Percentiles rank a stretch among this genome's conserved stretches.
Evolutionary conservation across 2,113 vertebrate genomes (phyloP).

Genomic region (Brachypodius melanocephalos): DNA sequence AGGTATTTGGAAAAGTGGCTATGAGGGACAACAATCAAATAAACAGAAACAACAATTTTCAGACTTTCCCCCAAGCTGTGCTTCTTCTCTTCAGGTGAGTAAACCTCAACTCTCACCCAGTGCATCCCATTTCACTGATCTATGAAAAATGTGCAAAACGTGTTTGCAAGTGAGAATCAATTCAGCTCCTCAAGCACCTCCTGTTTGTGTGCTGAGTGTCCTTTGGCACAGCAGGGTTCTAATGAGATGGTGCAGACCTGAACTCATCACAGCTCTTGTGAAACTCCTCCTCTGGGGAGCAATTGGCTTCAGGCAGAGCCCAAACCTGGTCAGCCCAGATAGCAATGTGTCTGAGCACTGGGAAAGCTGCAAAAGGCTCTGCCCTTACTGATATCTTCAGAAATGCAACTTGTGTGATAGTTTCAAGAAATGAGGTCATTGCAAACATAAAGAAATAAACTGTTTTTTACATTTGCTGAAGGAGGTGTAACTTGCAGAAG

Average conservation of each 20-base stretch:
- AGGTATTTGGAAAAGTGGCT: slow-evolving; percentile 98
- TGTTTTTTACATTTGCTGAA: not conserved
- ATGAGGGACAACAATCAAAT: slow-evolving; percentile 96
- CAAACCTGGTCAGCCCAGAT: not conserved
- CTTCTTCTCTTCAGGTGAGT: slow-evolving; percentile 93
- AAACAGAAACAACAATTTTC: slow-evolving; percentile 99
- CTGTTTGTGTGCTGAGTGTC: not conserved
- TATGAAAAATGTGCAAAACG: not conserved
- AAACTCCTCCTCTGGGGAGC: not conserved
- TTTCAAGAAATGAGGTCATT: not conserved
- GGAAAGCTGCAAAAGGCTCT: not conserved
- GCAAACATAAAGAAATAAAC: not conserved
- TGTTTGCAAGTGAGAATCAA: not conserved
- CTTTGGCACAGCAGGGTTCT: not conserved
- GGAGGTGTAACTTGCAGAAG: not conserved
- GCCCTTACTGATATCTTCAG: not conserved
- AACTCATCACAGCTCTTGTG: not conserved
- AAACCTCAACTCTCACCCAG: not conserved
- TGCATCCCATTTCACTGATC: not conserved
- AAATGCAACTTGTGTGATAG: not conserved
- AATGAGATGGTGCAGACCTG: not conserved
- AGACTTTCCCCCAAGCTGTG: slow-evolving; percentile 96
- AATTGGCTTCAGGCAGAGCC: not conserved
- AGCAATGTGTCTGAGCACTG: not conserved
- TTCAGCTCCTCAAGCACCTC: not conserved